Conservation (phyloP, 2,888 invertebrate genomes). For the Plebejus melissa region DNA sequence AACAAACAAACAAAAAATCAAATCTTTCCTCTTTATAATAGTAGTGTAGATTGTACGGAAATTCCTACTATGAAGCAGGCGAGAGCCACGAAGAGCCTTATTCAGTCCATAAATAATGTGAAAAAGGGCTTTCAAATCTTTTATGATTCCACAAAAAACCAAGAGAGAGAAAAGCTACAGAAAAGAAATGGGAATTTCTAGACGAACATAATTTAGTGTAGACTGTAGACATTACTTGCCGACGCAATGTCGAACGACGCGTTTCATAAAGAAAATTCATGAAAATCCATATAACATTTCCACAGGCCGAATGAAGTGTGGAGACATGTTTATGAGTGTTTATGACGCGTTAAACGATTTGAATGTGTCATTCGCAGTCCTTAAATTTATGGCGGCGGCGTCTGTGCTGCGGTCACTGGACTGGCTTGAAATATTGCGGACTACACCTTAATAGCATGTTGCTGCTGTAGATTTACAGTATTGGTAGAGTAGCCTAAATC, state of each 20-base stretch:
- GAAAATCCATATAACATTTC: constrained; percentile 3
- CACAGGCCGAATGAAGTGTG: constrained; percentile 11
- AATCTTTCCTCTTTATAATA: no score
- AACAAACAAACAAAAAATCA: no score
- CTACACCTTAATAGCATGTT: constrained; percentile 4
- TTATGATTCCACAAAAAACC: background rate
- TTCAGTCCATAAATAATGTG: background rate
- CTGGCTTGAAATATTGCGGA: constrained; percentile 18
- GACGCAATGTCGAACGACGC: background rate
- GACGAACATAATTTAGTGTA: constrained; percentile 9
- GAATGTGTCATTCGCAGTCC: constrained; percentile 22
- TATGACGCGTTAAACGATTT: constrained; percentile 25
- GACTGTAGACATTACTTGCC: background rate
- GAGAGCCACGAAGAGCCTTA: background rate
- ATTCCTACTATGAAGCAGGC: background rate
- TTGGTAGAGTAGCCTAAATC: background rate
- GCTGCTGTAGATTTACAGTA: background rate
- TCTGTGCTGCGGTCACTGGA: constrained; percentile 14
- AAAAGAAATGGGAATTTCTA: background rate
- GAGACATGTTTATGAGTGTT: constrained; percentile 22
- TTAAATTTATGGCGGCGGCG: constrained; percentile 14
- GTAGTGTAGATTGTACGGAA: background rate
- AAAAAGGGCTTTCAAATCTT: constrained; percentile 3
- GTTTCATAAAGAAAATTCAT: background rate
- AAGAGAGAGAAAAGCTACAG: background rate